Evolutionary conservation across 2,888 invertebrate genomes (phyloP).

Genomic region (Tipula vernalis): DNA sequence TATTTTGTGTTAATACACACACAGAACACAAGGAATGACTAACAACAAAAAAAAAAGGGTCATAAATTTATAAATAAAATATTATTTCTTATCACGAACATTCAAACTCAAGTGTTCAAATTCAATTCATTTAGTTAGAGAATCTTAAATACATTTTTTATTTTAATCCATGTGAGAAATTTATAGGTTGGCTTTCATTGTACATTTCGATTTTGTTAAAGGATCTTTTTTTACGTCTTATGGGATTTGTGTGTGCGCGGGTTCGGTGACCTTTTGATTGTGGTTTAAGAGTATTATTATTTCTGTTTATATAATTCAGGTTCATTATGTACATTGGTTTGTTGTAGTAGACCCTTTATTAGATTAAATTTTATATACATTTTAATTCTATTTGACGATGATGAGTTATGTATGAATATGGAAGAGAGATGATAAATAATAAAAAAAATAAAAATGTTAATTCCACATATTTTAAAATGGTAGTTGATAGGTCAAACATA

Average conservation of each 20-base stretch:
- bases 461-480: not conserved
- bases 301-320: not conserved
- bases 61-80: not conserved
- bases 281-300: not conserved
- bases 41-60: not conserved
- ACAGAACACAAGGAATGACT: not conserved
- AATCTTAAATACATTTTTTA: not conserved
- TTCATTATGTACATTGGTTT: not conserved
- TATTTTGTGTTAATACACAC: not conserved
- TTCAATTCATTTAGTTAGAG: not conserved
- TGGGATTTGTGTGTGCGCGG: not conserved
- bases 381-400: not conserved
- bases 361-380: not conserved
- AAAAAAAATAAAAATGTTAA: not conserved
- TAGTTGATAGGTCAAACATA: not conserved
- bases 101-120: constrained; percentile 4
- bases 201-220: not conserved
- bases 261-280: not conserved
- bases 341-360: not conserved
- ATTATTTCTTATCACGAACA: not conserved
- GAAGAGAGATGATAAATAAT: not conserved
- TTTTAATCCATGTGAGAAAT: not conserved
- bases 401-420: not conserved
- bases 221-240: not conserved
- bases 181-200: not conserved